These are phyloP conservation scores for Pholis gunnellus DNA, from an alignment of 2,113 vertebrate genomes.

Conservation along the genomic window DNA sequence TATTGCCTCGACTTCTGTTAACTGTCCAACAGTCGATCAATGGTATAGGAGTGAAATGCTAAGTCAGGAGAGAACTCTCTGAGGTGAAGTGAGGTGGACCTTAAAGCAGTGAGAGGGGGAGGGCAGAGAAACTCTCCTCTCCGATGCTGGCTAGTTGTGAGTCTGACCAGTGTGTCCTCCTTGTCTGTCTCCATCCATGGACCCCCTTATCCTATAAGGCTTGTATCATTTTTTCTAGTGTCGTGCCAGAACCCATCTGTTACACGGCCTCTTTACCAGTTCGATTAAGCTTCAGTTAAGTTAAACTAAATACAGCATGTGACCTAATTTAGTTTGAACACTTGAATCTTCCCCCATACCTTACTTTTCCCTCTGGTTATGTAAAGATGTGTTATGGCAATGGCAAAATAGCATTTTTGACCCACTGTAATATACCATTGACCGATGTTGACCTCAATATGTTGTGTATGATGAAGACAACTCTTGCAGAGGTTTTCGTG, in stretches of 20 bases:
- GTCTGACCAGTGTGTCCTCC: neutral
- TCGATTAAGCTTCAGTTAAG: neutral
- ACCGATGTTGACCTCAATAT: neutral
- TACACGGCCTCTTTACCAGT: neutral
- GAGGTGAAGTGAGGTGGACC: neutral
- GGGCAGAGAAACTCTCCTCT: neutral
- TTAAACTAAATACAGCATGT: neutral
- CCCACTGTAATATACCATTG: neutral
- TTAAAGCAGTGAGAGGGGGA: neutral
- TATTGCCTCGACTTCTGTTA: neutral
- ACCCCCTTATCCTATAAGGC: neutral
- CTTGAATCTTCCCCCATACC: neutral
- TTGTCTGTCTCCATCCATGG: neutral
- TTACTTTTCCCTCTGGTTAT: neutral
- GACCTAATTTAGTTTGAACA: constrained; percentile 16
- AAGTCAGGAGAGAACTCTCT: neutral
- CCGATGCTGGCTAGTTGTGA: neutral
- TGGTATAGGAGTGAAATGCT: neutral
- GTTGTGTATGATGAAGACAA: constrained; percentile 5
- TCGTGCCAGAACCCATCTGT: neutral
- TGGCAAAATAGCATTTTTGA: neutral
- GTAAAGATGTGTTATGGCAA: neutral
- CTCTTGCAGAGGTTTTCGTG: constrained; percentile 51
- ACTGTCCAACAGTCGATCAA: neutral
- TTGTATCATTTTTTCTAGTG: neutral